These are phyloP conservation scores for Catharus minimus DNA, from an alignment of 2,113 vertebrate genomes.

Conservation along the genomic window DNA sequence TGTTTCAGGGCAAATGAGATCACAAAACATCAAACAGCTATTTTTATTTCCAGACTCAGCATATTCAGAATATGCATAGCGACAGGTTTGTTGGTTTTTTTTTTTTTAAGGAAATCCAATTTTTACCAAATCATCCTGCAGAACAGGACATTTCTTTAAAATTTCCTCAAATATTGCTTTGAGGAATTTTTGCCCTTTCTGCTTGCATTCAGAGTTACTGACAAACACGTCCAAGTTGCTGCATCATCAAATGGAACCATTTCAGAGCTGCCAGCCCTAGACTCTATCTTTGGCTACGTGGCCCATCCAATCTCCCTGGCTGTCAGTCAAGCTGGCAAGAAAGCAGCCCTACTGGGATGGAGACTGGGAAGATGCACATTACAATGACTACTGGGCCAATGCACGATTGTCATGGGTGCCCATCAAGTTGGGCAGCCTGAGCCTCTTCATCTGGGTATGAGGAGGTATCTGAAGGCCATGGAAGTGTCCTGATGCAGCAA, in stretches of 20 bases:
- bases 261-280: slow-evolving; percentile 45
- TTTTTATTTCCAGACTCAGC: slow-evolving; percentile 49
- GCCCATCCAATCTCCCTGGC: background rate
- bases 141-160: background rate
- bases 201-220: slow-evolving; percentile 4
- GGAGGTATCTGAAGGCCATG: background rate
- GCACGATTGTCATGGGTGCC: background rate
- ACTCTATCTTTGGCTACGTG: slow-evolving; percentile 26
- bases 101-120: background rate
- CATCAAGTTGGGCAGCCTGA: background rate
- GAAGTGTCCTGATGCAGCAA: background rate
- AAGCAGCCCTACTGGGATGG: background rate
- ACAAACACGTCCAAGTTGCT: slow-evolving; percentile 28
- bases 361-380: background rate
- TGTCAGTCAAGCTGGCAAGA: slow-evolving; percentile 45
- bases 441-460: background rate
- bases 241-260: background rate
- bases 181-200: slow-evolving; percentile 51
- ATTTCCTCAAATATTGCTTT: slow-evolving; percentile 18
- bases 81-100: background rate
- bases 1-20: slow-evolving; percentile 30
- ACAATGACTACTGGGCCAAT: background rate
- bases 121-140: slow-evolving; percentile 21
- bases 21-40: slow-evolving; percentile 12
- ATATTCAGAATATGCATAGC: slow-evolving; percentile 4